These are phyloP conservation scores for Plumapathes pennacea DNA, from an alignment of 92 coral and sea anemone species.

Conservation along the genomic window DNA sequence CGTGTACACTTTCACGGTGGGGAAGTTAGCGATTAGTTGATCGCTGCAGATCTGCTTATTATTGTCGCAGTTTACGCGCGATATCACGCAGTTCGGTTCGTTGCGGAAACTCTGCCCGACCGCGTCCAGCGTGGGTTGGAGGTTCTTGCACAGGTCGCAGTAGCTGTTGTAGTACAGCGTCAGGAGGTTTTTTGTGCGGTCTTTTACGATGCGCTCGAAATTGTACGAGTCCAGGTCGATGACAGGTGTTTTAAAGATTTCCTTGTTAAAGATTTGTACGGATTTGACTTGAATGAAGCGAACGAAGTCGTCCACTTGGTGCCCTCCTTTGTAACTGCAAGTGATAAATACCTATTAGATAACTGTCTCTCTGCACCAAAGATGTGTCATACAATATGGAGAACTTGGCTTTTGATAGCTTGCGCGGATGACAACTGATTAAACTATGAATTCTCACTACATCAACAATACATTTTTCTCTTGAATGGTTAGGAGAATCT, in stretches of 20 bases:
- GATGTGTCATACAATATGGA: not conserved
- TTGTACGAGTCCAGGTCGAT: slow-evolving; percentile 75
- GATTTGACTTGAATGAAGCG: slow-evolving; percentile 75
- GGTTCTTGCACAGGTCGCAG: slow-evolving; percentile 76
- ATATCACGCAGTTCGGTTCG: slow-evolving; percentile 81
- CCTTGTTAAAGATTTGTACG: slow-evolving; percentile 44
- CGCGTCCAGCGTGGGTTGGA: slow-evolving; percentile 51
- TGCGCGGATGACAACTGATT: not conserved
- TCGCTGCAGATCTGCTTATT: slow-evolving; percentile 62
- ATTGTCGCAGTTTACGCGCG: slow-evolving; percentile 78
- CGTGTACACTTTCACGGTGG: slow-evolving; percentile 85
- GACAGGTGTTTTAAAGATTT: slow-evolving; percentile 74
- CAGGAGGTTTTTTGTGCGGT: slow-evolving; percentile 73
- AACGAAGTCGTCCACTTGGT: slow-evolving; percentile 60
- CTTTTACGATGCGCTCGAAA: slow-evolving; percentile 89
- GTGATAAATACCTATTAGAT: not conserved
- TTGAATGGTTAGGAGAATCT: not conserved
- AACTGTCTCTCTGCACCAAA: not conserved
- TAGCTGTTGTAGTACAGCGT: slow-evolving; percentile 80
- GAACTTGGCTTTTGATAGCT: not conserved
- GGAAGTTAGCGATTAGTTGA: slow-evolving; percentile 83
- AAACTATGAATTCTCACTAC: not conserved
- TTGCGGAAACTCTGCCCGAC: slow-evolving; percentile 77
- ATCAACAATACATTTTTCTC: not conserved
- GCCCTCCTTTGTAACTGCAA: slow-evolving; percentile 75